A percentile compares a stretch with the other conserved stretches of the same genome.
phyloP scores from a whole-genome alignment of 2,888 invertebrate genomes.

The Leptinotarsa peninsularis region DNA sequence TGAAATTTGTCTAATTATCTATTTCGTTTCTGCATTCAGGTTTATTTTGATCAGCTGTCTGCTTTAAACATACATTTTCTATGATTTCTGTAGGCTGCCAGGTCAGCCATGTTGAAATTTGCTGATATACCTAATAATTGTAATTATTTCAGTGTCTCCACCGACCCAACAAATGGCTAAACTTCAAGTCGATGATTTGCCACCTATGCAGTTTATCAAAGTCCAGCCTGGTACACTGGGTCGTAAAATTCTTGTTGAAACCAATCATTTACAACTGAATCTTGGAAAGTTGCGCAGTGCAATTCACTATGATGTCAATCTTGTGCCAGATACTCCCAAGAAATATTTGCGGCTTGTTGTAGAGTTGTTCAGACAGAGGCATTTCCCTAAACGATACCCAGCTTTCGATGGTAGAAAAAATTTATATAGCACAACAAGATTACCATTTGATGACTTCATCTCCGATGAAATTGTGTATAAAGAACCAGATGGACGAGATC shows the following conservation, averaged over 20 bases:
- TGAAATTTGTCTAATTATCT: too few relatives aligned
- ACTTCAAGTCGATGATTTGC: slow-evolving; percentile 27
- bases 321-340: slow-evolving; percentile 78
- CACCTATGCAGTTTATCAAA: slow-evolving; percentile 24
- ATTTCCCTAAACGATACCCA: slow-evolving; percentile 67
- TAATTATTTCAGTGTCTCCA: slow-evolving; percentile 1
- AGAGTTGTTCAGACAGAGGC: slow-evolving; percentile 55
- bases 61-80: too few relatives aligned
- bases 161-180: slow-evolving; percentile 24
- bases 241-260: slow-evolving; percentile 61
- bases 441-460: slow-evolving; percentile 64
- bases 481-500: slow-evolving; percentile 45
- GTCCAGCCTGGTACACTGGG: slow-evolving; percentile 63
- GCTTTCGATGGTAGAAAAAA: slow-evolving; percentile 83
- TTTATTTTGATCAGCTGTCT: too few relatives aligned
- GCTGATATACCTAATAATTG: neutral
- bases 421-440: slow-evolving; percentile 69
- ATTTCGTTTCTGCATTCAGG: too few relatives aligned
- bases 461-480: slow-evolving; percentile 29
- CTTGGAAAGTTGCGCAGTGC: slow-evolving; percentile 60
- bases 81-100: neutral
- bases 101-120: neutral
- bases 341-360: slow-evolving; percentile 69
- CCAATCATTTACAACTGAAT: slow-evolving; percentile 73
- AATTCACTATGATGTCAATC: slow-evolving; percentile 86